A percentile compares a stretch with the other conserved stretches of the same genome.
phyloP scores from a whole-genome alignment of 2,113 vertebrate species.

The Ornithorhynchus anatinus region DNA sequence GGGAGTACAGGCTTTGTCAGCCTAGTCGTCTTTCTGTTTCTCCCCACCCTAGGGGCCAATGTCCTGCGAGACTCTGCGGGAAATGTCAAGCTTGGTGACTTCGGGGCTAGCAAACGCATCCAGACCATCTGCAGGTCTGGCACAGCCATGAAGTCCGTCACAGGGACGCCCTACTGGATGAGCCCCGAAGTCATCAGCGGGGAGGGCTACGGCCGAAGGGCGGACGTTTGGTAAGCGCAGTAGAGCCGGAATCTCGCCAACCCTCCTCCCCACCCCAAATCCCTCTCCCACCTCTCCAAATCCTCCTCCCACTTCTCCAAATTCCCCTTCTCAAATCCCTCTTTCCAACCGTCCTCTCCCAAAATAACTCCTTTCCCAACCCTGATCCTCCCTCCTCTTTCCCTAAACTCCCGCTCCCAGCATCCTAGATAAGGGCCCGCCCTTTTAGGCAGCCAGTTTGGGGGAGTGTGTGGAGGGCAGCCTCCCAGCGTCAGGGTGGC shows the following conservation, averaged over 20 bases:
- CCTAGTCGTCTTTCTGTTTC: background rate
- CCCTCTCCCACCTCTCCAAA: no score
- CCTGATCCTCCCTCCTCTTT: no score
- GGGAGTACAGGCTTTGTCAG: no score
- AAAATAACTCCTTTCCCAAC: no score
- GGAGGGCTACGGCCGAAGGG: slow-evolving; percentile 90
- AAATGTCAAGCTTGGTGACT: slow-evolving; percentile 92
- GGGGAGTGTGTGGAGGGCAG: background rate
- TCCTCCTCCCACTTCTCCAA: no score
- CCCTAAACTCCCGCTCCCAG: no score
- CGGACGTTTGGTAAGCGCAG: slow-evolving; percentile 91
- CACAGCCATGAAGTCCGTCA: slow-evolving; percentile 91
- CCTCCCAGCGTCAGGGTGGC: background rate
- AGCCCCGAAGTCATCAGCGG: slow-evolving; percentile 93
- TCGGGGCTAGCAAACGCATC: slow-evolving; percentile 92
- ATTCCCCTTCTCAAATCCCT: no score
- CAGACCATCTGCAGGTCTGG: slow-evolving; percentile 95
- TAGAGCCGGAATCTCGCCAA: background rate
- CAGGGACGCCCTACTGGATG: slow-evolving; percentile 95
- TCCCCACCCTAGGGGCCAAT: slow-evolving; percentile 84
- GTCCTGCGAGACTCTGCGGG: slow-evolving; percentile 90
- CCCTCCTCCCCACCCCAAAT: no score
- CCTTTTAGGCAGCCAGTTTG: background rate
- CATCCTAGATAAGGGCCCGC: rapidly evolving
- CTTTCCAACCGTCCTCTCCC: no score